Conservation (phyloP, 2,797 vertebrate species). For the Diglossa cyanea region DNA sequence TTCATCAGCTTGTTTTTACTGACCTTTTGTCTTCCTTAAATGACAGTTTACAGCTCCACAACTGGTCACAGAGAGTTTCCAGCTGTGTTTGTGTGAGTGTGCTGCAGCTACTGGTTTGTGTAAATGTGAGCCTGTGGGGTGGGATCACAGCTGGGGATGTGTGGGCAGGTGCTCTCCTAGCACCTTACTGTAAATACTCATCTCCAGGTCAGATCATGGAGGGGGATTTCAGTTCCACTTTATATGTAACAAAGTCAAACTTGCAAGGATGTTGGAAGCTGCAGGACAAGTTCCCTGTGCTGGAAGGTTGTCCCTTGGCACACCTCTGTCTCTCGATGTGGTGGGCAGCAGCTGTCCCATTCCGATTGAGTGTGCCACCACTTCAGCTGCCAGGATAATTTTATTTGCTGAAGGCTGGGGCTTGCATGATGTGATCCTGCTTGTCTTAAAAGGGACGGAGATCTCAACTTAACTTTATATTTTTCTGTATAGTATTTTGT, state of each 20-base stretch:
- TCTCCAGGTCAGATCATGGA: not conserved
- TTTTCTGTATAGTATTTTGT: slow-evolving; percentile 12
- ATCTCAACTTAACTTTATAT: not conserved
- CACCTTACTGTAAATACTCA: no score
- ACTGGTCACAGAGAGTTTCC: not conserved
- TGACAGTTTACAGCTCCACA: not conserved
- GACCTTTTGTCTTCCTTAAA: not conserved
- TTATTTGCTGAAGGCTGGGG: not conserved
- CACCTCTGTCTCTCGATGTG: not conserved
- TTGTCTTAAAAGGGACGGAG: not conserved
- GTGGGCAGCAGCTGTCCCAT: not conserved
- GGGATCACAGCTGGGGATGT: accelerated
- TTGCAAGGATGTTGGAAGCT: not conserved
- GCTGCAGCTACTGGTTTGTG: not conserved
- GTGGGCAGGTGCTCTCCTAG: not conserved
- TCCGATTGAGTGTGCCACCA: not conserved
- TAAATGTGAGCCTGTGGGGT: accelerated
- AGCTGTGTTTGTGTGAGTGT: not conserved
- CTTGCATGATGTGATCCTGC: not conserved
- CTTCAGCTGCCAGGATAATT: not conserved
- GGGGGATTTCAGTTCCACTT: not conserved
- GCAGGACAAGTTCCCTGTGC: not conserved
- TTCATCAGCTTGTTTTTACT: not conserved
- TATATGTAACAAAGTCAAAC: not conserved
- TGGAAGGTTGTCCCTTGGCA: not conserved